A percentile compares a stretch with the other conserved stretches of the same genome.
These are phyloP conservation scores for Empis livida DNA, from an alignment of 2,888 invertebrate genomes.

Conservation along the genomic window DNA sequence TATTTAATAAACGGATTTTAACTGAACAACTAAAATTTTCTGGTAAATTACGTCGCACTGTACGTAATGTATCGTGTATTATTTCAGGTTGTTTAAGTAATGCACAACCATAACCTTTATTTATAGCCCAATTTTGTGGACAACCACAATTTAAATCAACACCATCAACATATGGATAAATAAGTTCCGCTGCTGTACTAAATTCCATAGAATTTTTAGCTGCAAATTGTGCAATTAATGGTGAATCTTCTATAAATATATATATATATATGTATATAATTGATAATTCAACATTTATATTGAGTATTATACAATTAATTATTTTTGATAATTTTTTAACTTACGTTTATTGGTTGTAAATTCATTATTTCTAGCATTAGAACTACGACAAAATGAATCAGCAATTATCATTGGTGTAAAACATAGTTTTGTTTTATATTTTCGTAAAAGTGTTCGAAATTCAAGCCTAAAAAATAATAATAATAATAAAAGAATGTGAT, in stretches of 20 bases:
- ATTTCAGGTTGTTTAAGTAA: slow-evolving; percentile 71
- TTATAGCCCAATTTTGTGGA: slow-evolving; percentile 90
- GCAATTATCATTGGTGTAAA: slow-evolving; percentile 97
- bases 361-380: slow-evolving; percentile 71
- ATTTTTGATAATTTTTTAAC: slow-evolving; percentile 1
- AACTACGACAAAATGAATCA: slow-evolving; percentile 80
- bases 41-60: slow-evolving; percentile 58
- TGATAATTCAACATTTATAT: no score
- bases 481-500: slow-evolving; percentile 4
- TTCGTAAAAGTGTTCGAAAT: slow-evolving; percentile 60
- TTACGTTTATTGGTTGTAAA: slow-evolving; percentile 54
- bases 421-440: slow-evolving; percentile 76
- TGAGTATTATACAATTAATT: neutral
- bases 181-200: slow-evolving; percentile 68
- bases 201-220: slow-evolving; percentile 74
- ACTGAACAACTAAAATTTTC: slow-evolving; percentile 71
- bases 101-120: slow-evolving; percentile 79
- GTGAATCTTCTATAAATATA: slow-evolving; percentile 51
- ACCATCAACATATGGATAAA: slow-evolving; percentile 77
- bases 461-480: slow-evolving; percentile 56
- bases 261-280: no score
- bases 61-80: slow-evolving; percentile 65
- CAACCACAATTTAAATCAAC: slow-evolving; percentile 97
- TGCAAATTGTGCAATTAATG: slow-evolving; percentile 90
- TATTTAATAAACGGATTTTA: slow-evolving; percentile 63